Evolutionary conservation across 2,888 invertebrate genomes (phyloP).

Genomic region (Morpho deidamia): DNA sequence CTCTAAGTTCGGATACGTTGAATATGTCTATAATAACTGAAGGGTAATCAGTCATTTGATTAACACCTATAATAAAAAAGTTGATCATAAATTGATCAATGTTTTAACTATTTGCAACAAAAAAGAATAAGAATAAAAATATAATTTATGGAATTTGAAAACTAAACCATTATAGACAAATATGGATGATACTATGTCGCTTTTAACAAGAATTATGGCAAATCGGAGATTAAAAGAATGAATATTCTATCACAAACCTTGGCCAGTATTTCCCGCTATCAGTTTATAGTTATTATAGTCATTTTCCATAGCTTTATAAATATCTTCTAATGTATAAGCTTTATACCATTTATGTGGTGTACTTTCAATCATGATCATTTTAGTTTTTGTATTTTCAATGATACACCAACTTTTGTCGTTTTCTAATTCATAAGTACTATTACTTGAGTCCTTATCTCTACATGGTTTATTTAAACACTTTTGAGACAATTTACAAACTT

Average conservation of each 20-base stretch:
- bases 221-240: too few species aligned
- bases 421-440: constrained; percentile 5
- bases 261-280: constrained; percentile 84
- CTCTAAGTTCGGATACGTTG: constrained; percentile 53
- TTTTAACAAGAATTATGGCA: too few species aligned
- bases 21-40: constrained; percentile 54
- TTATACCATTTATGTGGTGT: constrained; percentile 68
- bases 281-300: constrained; percentile 65
- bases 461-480: constrained; percentile 36
- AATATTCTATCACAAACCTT: constrained; percentile 64
- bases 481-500: constrained; percentile 41
- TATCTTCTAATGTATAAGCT: constrained; percentile 60
- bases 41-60: constrained; percentile 51
- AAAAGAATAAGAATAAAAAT: too few species aligned
- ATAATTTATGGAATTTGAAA: too few species aligned
- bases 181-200: too few species aligned
- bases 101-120: too few species aligned
- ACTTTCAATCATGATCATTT: constrained; percentile 73
- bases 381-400: constrained; percentile 35
- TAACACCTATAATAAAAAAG: constrained; percentile 55
- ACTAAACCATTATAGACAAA: too few species aligned
- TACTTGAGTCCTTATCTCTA: constrained; percentile 15
- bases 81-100: too few species aligned
- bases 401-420: constrained; percentile 40
- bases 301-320: constrained; percentile 59